A percentile compares a stretch with the other conserved stretches of the same genome.
These are phyloP conservation scores for Drosophila persimilis DNA, from an alignment of 1,140 invertebrate genomes.

Conservation along the genomic window DNA sequence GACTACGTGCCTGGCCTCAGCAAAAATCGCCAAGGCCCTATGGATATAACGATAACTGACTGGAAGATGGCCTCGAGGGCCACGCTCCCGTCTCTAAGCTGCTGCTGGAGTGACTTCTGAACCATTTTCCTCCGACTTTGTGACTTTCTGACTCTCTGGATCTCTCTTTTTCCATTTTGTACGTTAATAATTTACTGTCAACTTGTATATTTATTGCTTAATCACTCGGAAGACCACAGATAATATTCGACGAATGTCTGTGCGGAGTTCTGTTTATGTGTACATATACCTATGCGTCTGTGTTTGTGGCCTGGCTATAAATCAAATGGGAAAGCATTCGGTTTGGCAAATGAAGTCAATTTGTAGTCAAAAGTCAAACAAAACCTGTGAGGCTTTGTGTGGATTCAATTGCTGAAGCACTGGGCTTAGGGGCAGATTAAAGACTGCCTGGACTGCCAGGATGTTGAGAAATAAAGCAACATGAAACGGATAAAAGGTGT, in stretches of 20 bases:
- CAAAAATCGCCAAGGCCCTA: constrained; percentile 10
- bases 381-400: neutral
- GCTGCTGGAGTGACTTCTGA: constrained; percentile 7
- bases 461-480: too few species aligned
- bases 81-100: constrained; percentile 24
- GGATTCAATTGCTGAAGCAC: constrained; percentile 4
- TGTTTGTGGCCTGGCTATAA: constrained; percentile 40
- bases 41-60: constrained; percentile 20
- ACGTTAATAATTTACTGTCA: constrained; percentile 77
- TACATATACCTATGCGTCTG: neutral
- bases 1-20: constrained; percentile 55
- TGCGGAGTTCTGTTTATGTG: neutral
- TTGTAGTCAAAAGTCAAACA: constrained; percentile 42
- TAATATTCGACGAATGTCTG: constrained; percentile 52
- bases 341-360: constrained; percentile 48
- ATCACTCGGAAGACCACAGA: constrained; percentile 76
- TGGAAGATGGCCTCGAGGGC: neutral
- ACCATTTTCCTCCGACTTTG: constrained; percentile 19
- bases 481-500: too few species aligned
- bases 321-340: constrained; percentile 54
- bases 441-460: too few species aligned
- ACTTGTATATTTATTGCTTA: constrained; percentile 76
- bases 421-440: constrained; percentile 7
- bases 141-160: too few species aligned
- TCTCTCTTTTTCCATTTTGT: constrained; percentile 13